These are phyloP conservation scores for Nothura maculosa DNA, from an alignment of 2,797 vertebrate genomes.

Conservation along the genomic window DNA sequence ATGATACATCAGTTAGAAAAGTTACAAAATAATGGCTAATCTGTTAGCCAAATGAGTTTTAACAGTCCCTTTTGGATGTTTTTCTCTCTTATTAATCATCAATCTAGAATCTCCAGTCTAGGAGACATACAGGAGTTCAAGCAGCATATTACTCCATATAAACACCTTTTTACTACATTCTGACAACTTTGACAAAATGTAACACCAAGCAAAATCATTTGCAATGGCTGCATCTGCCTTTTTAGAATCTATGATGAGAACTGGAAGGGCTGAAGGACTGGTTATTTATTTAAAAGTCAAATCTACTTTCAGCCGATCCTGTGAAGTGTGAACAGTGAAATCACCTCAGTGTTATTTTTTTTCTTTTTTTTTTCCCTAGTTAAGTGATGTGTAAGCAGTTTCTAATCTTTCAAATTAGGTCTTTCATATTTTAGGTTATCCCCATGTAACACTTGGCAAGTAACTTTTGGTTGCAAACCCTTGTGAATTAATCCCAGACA, in stretches of 20 bases:
- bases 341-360: not conserved
- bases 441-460: not conserved
- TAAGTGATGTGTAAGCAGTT: not conserved
- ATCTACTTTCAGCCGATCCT: not conserved
- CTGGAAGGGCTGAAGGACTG: conserved; percentile 28
- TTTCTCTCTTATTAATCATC: conserved; percentile 3
- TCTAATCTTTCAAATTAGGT: not conserved
- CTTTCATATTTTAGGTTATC: not conserved
- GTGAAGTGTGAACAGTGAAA: conserved; percentile 51
- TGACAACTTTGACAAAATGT: conserved; percentile 73
- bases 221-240: conserved; percentile 67
- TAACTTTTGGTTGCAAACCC: not conserved
- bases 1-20: conserved; percentile 32
- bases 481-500: conserved; percentile 10
- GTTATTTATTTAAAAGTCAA: conserved; percentile 67
- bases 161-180: conserved; percentile 57
- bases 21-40: not conserved
- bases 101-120: not conserved
- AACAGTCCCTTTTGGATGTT: not conserved
- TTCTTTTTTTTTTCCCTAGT: not conserved
- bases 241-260: conserved; percentile 46
- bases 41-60: not conserved
- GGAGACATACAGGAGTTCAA: conserved; percentile 54
- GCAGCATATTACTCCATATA: conserved; percentile 51
- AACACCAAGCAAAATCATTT: conserved; percentile 61